Evolutionary conservation across 2,113 vertebrate species (phyloP), one percentile per base, ranked within the genome.

Genomic region (Mohoua ochrocephala): DNA sequence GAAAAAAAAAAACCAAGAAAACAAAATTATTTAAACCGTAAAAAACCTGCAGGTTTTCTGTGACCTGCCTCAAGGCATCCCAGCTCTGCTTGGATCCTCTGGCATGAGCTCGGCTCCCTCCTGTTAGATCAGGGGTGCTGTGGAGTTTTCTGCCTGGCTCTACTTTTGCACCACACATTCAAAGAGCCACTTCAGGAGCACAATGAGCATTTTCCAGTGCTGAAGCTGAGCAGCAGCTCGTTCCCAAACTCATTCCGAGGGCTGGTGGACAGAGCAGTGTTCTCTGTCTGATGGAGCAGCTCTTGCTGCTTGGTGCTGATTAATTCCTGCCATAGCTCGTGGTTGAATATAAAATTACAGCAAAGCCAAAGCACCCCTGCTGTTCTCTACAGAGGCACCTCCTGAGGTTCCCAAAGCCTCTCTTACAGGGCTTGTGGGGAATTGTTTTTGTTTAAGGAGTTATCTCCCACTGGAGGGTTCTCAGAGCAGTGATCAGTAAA

Each of bases 121-220:
- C 1, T 0, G 3, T 8, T 11, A 19, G n/a, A 24, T 52, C 68
- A 20, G 28, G 35, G 13, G 2, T 47, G n/a, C 6, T 30, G 50
- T 14, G 35, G 42, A 11, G 3, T 54, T 80, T 26, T 26, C 44
- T 67, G 15, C 35, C 8, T 68, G 57, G n/a, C 35, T 50, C 15
- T 33, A 30, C 7, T 44, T 60, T 28, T 33, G 35, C 39, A 28
- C 30, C 37, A n/a, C 7, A 2, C n/a, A 12, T 37, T 67, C 41
- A 28, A 49, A 54, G 31, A 80, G 27, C 3, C 28, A 6, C 47
- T 71, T 56, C 5, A 13, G 68, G 26, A 75, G 69, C 12, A 87
- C 56, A 45, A 60, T 7, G 47, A 68, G 5, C 10, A 9, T 22
- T 65, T 69, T 10, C 27, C 49, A 61, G 52, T 3, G 3, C 1